phyloP scores from a whole-genome alignment of 2,797 vertebrate genomes.

The Melopsittacus undulatus region DNA sequence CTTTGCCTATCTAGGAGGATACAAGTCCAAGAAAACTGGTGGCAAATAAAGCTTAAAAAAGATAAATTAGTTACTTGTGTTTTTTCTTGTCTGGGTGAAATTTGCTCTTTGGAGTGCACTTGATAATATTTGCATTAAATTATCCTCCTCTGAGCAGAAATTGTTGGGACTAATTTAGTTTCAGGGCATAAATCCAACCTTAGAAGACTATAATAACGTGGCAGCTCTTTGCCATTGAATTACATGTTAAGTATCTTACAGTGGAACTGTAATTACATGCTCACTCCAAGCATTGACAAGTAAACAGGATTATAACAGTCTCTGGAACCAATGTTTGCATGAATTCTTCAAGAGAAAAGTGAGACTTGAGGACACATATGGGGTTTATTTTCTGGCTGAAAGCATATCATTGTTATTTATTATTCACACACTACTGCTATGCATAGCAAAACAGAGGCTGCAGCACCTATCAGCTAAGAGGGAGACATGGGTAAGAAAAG shows the following conservation, averaged over 20 bases:
- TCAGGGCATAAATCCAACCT: constrained; percentile 58
- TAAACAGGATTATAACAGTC: constrained; percentile 64
- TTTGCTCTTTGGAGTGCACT: background rate
- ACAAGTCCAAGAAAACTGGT: background rate
- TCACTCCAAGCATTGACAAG: constrained; percentile 55
- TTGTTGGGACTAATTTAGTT: constrained; percentile 53
- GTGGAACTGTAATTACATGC: constrained; percentile 65
- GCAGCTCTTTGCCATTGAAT: constrained; percentile 57
- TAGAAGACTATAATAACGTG: constrained; percentile 29
- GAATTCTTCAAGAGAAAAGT: constrained; percentile 58
- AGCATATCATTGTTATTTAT: constrained; percentile 49
- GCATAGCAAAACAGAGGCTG: constrained; percentile 3
- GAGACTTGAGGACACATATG: constrained; percentile 55
- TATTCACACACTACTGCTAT: constrained; percentile 27
- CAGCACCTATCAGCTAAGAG: background rate
- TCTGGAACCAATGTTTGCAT: constrained; percentile 48
- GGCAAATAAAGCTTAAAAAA: background rate
- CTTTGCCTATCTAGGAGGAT: background rate
- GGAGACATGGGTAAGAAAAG: background rate
- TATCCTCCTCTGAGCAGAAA: constrained; percentile 34
- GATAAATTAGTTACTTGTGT: background rate
- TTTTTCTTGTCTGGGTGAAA: background rate
- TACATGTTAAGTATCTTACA: constrained; percentile 58
- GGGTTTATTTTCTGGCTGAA: constrained; percentile 58
- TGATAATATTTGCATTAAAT: constrained; percentile 48